Evolutionary conservation across 1,140 invertebrate species (phyloP).

Genomic region (Meloidogyne hapla): DNA sequence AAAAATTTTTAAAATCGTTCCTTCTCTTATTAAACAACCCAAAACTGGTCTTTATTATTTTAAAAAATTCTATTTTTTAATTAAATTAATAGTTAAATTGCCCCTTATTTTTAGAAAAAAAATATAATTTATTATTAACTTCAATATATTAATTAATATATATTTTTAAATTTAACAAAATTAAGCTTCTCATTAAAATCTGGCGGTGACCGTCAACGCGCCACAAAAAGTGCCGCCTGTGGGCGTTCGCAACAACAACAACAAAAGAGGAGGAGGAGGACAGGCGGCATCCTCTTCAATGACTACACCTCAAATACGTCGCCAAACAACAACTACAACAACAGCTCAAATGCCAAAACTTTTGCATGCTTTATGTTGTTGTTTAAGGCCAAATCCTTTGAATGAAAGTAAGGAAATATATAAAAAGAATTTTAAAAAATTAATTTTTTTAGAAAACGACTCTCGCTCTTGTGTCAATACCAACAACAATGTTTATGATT

Average conservation of each 20-base stretch:
- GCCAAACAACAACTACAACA: not conserved
- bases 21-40: not conserved
- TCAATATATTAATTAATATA: too few species aligned
- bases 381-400: slow-evolving; percentile 35
- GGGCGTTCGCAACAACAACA: not conserved
- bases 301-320: not conserved
- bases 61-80: too few species aligned
- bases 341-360: slow-evolving; percentile 43
- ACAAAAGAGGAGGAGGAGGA: not conserved
- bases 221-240: not conserved
- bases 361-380: slow-evolving; percentile 40
- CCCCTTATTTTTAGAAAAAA: too few species aligned
- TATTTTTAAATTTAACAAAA: slow-evolving; percentile 1
- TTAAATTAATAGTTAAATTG: not conserved
- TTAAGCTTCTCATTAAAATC: not conserved
- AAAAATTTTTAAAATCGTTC: not conserved
- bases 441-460: not conserved
- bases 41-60: not conserved
- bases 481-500: not conserved
- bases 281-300: not conserved
- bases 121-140: too few species aligned
- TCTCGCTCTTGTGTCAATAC: not conserved
- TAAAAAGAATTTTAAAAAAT: not conserved
- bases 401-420: slow-evolving; percentile 36
- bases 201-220: not conserved